Base-by-base conservation (phyloP, 2,797 vertebrate species). In the Protonibea diacanthus region DNA sequence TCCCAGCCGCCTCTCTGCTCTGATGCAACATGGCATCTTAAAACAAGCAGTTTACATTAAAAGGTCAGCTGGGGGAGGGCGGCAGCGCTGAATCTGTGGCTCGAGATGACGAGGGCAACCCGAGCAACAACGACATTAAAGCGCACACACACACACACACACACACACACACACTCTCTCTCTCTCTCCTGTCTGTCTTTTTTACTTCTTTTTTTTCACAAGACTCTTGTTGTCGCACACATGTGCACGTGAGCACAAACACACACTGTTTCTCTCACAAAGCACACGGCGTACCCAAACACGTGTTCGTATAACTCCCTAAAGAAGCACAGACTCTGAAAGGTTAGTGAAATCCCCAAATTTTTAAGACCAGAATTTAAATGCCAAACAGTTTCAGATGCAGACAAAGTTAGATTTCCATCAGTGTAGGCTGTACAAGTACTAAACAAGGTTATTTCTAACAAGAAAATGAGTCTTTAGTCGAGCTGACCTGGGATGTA, bases 11-110 rank as follows among this genome's bases (percentile, higher is more conserved):
- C 72, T 51, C 78, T 66, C 44, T 61, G 71, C 83, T 51, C 74
- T 95, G 92, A 94, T 95, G 80, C 88, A 87, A 90, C 81, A 71
- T 91, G 92, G 92, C 93, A 94, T 90, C 90, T 92, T 92, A 89
- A 93, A 92, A 93, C 87, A 92, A 91, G 84, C 85, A 88, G 74
- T 93, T 93, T 93, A 92, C 90, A 91, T 91, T 92, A 72, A 93
- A 93, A 94, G 91, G 91, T 94, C 92, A 94, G 61, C 75, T 76
- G 85, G 88, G 85, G 86, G 82, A 89, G 89, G 87, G 76, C 86
- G 90, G 90, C 29, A 4, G 14, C 27, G 38, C 78, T 71, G 62
- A 63, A 80, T 68, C 85, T 79, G 81, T 67, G 80, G 68, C 73
- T 86, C 51, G 53, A 65, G 80, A 86, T 66, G 75, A 89, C 69